phyloP scores from a whole-genome alignment of 2,888 invertebrate genomes.

The Trilocha varians region DNA sequence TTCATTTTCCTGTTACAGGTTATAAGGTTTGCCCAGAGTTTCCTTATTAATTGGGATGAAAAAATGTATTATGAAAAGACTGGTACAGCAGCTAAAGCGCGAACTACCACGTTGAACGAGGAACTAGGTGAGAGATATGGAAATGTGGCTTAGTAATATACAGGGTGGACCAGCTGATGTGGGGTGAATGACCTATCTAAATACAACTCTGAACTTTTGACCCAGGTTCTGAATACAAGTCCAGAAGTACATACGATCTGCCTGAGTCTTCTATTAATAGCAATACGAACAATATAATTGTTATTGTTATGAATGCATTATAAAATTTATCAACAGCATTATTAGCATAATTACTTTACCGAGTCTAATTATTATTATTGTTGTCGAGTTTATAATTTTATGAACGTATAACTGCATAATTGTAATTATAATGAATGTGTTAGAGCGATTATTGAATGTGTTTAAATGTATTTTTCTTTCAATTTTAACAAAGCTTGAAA shows the following conservation, averaged over 20 bases:
- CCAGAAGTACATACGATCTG: too few species aligned
- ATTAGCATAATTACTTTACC: too few species aligned
- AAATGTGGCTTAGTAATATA: not conserved
- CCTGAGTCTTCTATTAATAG: too few species aligned
- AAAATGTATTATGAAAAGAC: slow-evolving; percentile 96
- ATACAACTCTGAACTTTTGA: too few species aligned
- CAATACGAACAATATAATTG: too few species aligned
- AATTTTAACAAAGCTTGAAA: too few species aligned
- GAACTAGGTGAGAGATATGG: slow-evolving; percentile 79
- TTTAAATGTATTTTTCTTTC: too few species aligned
- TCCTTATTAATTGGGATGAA: slow-evolving; percentile 99
- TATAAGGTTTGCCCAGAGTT: slow-evolving; percentile 97
- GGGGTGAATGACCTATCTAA: too few species aligned
- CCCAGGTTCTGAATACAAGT: too few species aligned
- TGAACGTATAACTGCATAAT: not conserved
- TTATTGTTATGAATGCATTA: too few species aligned
- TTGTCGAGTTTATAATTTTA: not conserved
- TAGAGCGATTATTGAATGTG: too few species aligned
- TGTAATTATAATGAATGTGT: not conserved
- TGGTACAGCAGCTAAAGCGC: slow-evolving; percentile 93
- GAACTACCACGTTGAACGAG: slow-evolving; percentile 98
- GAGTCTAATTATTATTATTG: not conserved
- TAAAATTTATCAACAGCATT: too few species aligned
- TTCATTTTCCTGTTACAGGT: slow-evolving; percentile 77
- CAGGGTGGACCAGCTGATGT: not conserved